Conservation (phyloP, 2,113 vertebrate species). For the Scomber japonicus region DNA sequence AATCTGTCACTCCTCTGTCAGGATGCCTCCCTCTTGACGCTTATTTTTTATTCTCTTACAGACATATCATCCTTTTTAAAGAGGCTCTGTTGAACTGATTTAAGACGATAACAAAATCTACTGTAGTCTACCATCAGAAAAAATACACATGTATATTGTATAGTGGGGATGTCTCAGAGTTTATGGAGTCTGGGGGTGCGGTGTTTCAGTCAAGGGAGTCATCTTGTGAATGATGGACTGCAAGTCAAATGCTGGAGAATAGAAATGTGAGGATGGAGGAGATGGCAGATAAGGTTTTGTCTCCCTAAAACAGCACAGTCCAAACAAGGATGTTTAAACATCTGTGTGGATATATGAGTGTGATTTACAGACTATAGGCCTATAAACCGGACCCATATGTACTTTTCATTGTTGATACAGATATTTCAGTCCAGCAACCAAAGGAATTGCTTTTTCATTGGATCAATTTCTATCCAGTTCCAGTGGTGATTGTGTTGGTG, state of each 20-base stretch:
- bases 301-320: background rate
- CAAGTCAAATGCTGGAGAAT: constrained; percentile 17
- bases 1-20: constrained; percentile 68
- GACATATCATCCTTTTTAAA: constrained; percentile 61
- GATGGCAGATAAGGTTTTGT: constrained; percentile 6
- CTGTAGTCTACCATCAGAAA: constrained; percentile 44
- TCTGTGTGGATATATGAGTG: background rate
- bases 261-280: constrained; percentile 7
- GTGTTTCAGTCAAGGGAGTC: constrained; percentile 43
- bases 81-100: constrained; percentile 59
- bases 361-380: background rate
- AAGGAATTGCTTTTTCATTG: too few relatives aligned
- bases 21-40: constrained; percentile 53
- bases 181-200: constrained; percentile 40
- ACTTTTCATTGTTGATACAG: background rate
- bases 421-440: too few relatives aligned
- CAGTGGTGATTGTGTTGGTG: too few relatives aligned
- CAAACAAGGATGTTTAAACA: background rate
- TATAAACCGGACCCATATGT: background rate
- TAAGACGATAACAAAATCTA: constrained; percentile 48
- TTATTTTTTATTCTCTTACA: constrained; percentile 60
- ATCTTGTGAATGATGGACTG: constrained; percentile 47
- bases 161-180: constrained; percentile 21
- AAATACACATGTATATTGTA: constrained; percentile 47
- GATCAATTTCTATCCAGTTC: too few relatives aligned